Evolutionary conservation across 2,113 vertebrate genomes (phyloP).

Genomic region (Calypte anna): DNA sequence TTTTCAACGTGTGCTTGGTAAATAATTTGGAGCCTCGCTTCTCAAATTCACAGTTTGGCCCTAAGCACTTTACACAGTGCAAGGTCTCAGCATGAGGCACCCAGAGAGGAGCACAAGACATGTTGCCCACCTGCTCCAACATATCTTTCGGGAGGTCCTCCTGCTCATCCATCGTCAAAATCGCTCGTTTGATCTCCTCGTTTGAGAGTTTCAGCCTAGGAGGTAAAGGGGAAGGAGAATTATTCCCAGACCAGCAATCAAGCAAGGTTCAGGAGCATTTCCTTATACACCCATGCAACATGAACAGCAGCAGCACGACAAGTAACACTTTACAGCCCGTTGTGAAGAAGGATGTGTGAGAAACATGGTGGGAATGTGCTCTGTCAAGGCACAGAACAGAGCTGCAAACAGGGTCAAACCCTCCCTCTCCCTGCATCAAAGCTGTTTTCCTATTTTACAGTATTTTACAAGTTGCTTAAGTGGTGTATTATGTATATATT

Average conservation of each 20-base stretch:
- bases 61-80: accelerated
- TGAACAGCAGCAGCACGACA: neutral
- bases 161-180: constrained; percentile 97
- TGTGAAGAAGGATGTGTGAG: neutral
- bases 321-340: neutral
- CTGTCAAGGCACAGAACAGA: neutral
- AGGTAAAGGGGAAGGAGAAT: neutral
- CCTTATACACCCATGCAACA: neutral
- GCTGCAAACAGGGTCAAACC: neutral
- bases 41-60: accelerated
- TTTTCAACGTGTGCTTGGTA: neutral
- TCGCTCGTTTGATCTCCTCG: constrained; percentile 97
- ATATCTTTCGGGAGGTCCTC: constrained; percentile 99
- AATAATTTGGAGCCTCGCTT: neutral
- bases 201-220: constrained; percentile 95
- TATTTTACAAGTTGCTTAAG: neutral
- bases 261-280: neutral
- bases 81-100: neutral
- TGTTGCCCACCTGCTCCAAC: constrained; percentile 90
- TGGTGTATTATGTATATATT: neutral
- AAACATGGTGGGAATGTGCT: accelerated
- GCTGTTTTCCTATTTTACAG: neutral
- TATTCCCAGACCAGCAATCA: neutral
- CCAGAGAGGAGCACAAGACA: accelerated
- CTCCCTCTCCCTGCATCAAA: neutral